Base-by-base conservation (phyloP, 2,797 vertebrate species). In the Clarias fuscus region DNA sequence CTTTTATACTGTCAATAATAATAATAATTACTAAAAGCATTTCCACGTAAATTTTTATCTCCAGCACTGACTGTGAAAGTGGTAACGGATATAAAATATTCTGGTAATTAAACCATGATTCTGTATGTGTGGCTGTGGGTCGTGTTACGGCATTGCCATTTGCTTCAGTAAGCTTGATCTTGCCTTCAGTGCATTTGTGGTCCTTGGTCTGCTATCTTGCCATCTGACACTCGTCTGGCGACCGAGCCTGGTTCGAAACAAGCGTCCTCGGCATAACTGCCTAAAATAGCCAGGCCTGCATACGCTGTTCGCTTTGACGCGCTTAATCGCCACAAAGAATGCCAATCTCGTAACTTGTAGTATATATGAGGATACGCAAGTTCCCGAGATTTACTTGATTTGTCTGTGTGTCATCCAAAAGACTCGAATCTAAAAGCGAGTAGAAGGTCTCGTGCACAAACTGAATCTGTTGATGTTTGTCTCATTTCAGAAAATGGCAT, bases 401-500 rank as follows among this genome's bases (percentile, higher is more conserved):
- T 24, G 37, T 10, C 20, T 24, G 18, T 15, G 40, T 43, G 24
- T 43, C 3, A 24, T 65, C 17, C 1, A 14, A 27, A 30, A 67
- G 13, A 18, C 27, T 7, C 27, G 5, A 30, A 68, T 30, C 27
- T 68, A 15, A 3, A 37, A 33, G 33, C 33, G 2, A 48, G 43
- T 48, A 48, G 43, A 48, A 48, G 43, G 43, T 2, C 43, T 48
- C 2, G 8, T 48, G 58, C 30, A 22, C n/a, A 37, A 27, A 27
- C 27, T 58, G 48, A 73, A 58, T 20, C 33, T 15, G 2, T 17
- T 75, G 17, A 2, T 22, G 75, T 73, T 13, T 73, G 40, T 83
- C 24, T 92, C 86, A 88, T 88, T 88, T 65, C 93, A 99, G 98
- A 98, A 96, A 99, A 99, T 97, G 98, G 97, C 92, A 99, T 99